These are phyloP conservation scores for Teinopalpus imperialis DNA, from an alignment of 2,888 invertebrate genomes.

Conservation along the genomic window DNA sequence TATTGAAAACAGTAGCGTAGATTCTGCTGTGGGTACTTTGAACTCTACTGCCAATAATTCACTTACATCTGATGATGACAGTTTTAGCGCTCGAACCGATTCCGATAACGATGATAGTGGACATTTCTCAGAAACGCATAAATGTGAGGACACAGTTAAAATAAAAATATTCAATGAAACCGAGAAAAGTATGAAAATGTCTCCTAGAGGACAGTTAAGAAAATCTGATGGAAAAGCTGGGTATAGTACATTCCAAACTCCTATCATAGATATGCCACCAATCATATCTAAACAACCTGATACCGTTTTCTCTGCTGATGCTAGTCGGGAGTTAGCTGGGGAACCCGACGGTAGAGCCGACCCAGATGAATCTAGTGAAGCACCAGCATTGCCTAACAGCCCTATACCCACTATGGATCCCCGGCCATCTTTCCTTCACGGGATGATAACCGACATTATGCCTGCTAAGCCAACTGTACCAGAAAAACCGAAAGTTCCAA, in stretches of 20 bases:
- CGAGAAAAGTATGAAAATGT: slow-evolving; percentile 70
- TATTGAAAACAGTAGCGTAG: slow-evolving; percentile 73
- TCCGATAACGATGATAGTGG: slow-evolving; percentile 83
- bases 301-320: slow-evolving; percentile 75
- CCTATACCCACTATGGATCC: slow-evolving; percentile 84
- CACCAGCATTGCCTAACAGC: slow-evolving; percentile 86
- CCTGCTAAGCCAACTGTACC: slow-evolving; percentile 84
- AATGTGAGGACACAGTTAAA: slow-evolving; percentile 76
- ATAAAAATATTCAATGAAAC: slow-evolving; percentile 74
- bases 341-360: slow-evolving; percentile 94
- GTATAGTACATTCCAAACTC: slow-evolving; percentile 75
- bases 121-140: slow-evolving; percentile 72
- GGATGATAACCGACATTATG: slow-evolving; percentile 77
- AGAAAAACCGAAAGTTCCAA: slow-evolving; percentile 85
- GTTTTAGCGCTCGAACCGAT: slow-evolving; percentile 77
- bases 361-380: slow-evolving; percentile 86
- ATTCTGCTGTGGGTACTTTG: slow-evolving; percentile 80
- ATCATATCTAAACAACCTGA: slow-evolving; percentile 70
- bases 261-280: slow-evolving; percentile 72
- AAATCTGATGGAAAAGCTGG: slow-evolving; percentile 73
- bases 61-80: slow-evolving; percentile 75
- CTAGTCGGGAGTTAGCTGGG: slow-evolving; percentile 90
- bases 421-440: slow-evolving; percentile 88
- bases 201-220: slow-evolving; percentile 66
- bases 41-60: slow-evolving; percentile 81